phyloP scores from a whole-genome alignment of 2,888 invertebrate species.

The Patella pellucida region DNA sequence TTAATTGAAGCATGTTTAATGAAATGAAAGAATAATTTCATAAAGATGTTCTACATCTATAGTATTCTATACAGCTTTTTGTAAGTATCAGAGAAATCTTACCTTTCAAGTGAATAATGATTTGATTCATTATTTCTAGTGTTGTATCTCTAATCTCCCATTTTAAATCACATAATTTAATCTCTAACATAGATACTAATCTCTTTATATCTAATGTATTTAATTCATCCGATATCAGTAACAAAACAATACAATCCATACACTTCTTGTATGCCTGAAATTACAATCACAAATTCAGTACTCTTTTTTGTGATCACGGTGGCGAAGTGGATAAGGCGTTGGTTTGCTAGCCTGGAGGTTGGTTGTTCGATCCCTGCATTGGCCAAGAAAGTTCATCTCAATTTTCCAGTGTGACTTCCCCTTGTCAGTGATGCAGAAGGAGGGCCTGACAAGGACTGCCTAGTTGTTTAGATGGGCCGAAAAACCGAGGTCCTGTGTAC shows the following conservation, averaged over 20 bases:
- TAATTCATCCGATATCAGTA: not conserved
- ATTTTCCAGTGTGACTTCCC: no score
- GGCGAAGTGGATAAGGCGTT: no score
- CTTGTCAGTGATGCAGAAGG: no score
- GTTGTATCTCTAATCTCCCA: conserved; percentile 42
- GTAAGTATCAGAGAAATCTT: not conserved
- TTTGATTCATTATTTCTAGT: conserved; percentile 27
- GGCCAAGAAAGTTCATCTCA: no score
- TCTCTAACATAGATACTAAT: conserved; percentile 23
- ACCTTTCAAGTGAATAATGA: conserved; percentile 18
- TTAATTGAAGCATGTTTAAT: not conserved
- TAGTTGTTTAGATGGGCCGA: no score
- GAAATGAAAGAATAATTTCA: not conserved
- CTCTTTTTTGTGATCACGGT: no score
- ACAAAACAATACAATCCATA: conserved; percentile 7
- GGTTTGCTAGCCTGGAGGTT: no score
- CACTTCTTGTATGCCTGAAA: conserved; percentile 12
- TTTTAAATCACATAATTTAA: conserved; percentile 31
- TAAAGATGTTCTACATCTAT: no score
- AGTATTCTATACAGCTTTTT: not conserved
- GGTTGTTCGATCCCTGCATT: no score
- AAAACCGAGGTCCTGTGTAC: no score
- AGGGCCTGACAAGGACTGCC: no score
- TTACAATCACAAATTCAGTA: not conserved
- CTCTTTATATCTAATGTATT: not conserved